Percentiles rank a stretch among this genome's conserved stretches.
These are phyloP conservation scores for Mamestra brassicae DNA, from an alignment of 2,888 invertebrate species.

Conservation along the genomic window DNA sequence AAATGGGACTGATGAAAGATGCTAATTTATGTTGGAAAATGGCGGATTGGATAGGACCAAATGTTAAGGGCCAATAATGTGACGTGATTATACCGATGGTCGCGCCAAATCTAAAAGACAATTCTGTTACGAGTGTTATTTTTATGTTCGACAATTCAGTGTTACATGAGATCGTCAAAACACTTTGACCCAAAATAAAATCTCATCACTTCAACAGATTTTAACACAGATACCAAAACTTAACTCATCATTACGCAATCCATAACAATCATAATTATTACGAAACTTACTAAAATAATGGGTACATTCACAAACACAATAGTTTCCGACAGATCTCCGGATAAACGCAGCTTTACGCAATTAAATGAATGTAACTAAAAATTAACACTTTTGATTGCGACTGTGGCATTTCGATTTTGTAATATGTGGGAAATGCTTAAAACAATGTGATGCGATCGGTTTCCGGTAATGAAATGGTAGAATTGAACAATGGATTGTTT, in stretches of 20 bases:
- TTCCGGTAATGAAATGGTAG: slow-evolving; percentile 43
- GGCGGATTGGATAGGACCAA: background rate
- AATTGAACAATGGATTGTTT: slow-evolving; percentile 54
- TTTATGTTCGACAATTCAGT: background rate
- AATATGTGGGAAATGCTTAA: slow-evolving; percentile 47
- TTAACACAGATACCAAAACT: slow-evolving; percentile 45
- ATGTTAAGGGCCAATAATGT: background rate
- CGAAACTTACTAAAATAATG: slow-evolving; percentile 63
- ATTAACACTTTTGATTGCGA: slow-evolving; percentile 65
- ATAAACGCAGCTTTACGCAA: slow-evolving; percentile 67
- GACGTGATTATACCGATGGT: too few species aligned
- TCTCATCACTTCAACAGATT: slow-evolving; percentile 30
- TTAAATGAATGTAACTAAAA: slow-evolving; percentile 66
- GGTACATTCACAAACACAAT: slow-evolving; percentile 66
- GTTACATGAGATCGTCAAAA: slow-evolving; percentile 23
- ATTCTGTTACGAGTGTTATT: background rate
- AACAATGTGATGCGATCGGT: slow-evolving; percentile 53
- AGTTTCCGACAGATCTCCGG: slow-evolving; percentile 62
- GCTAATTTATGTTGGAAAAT: background rate
- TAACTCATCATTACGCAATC: slow-evolving; percentile 41
- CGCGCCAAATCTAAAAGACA: background rate
- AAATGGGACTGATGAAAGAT: background rate
- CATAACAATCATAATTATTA: slow-evolving; percentile 61
- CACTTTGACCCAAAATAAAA: slow-evolving; percentile 39
- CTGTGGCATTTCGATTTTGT: slow-evolving; percentile 51